phyloP scores from a whole-genome alignment of 2,888 invertebrate species.

The Standfussiana lucernea region DNA sequence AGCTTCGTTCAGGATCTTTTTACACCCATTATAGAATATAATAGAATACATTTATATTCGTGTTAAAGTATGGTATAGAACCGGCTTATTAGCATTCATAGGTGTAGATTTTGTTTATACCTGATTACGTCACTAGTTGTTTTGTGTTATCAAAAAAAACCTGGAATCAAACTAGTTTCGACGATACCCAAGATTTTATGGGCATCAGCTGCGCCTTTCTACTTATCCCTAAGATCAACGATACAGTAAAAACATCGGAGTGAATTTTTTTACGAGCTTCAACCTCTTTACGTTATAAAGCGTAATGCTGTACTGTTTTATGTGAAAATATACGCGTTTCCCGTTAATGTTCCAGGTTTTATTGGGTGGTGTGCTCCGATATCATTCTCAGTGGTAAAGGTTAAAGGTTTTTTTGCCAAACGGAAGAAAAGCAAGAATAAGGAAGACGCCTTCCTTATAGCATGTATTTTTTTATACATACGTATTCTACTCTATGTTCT shows the following conservation, averaged over 20 bases:
- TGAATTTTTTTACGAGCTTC: slow-evolving; percentile 39
- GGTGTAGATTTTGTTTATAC: neutral
- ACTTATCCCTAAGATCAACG: slow-evolving; percentile 31
- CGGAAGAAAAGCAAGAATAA: neutral
- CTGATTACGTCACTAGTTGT: too few relatives aligned
- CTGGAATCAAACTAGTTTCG: neutral
- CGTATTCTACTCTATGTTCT: too few relatives aligned
- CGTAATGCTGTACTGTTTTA: slow-evolving; percentile 42
- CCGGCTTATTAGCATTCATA: too few relatives aligned
- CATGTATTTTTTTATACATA: too few relatives aligned
- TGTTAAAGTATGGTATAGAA: neutral
- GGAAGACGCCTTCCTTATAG: neutral
- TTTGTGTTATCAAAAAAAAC: neutral
- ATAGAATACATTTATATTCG: too few relatives aligned
- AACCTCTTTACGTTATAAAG: slow-evolving; percentile 35
- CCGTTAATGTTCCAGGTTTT: slow-evolving; percentile 37
- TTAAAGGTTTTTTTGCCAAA: neutral
- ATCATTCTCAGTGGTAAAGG: neutral
- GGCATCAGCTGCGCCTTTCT: slow-evolving; percentile 24
- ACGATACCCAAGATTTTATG: slow-evolving; percentile 29
- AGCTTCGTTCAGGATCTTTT: too few relatives aligned
- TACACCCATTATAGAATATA: too few relatives aligned
- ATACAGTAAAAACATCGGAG: slow-evolving; percentile 35
- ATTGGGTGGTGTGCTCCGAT: slow-evolving; percentile 32
- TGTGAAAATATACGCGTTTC: slow-evolving; percentile 38